Conservation (phyloP, 2,797 vertebrate species). For the Cercopithecus neglectus region DNA sequence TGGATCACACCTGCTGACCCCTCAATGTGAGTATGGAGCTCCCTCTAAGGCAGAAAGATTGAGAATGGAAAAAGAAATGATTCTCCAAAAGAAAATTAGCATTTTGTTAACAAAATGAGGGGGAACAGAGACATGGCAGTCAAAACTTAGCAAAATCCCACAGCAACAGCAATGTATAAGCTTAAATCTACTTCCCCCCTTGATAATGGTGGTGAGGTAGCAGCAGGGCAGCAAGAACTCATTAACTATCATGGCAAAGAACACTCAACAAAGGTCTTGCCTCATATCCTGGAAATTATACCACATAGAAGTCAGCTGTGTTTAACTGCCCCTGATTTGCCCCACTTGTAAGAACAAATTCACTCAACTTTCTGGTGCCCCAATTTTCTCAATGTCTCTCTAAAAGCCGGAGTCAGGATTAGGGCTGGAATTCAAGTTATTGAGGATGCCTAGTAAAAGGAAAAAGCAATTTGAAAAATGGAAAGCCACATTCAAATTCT, state of each 20-base stretch:
- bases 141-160: not conserved
- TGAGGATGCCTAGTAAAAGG: constrained; percentile 63
- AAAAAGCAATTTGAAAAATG: constrained; percentile 72
- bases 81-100: not conserved
- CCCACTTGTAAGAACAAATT: constrained; percentile 27
- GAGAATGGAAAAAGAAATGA: not conserved
- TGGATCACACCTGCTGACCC: not conserved
- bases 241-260: not conserved
- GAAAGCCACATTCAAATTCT: constrained; percentile 65
- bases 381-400: constrained; percentile 46
- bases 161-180: not conserved
- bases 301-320: not conserved
- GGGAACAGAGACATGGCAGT: not conserved
- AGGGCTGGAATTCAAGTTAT: constrained; percentile 66
- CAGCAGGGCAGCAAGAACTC: not conserved
- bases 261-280: not conserved
- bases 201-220: not conserved
- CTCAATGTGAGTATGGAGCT: not conserved
- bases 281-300: not conserved
- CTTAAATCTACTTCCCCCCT: not conserved
- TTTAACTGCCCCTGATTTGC: constrained; percentile 2
- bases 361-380: constrained; percentile 41
- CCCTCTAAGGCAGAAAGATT: not conserved
- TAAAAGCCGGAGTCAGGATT: constrained; percentile 54
- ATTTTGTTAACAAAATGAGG: not conserved